Conservation (phyloP, 2,888 invertebrate species). For the Danaus chrysippus region DNA sequence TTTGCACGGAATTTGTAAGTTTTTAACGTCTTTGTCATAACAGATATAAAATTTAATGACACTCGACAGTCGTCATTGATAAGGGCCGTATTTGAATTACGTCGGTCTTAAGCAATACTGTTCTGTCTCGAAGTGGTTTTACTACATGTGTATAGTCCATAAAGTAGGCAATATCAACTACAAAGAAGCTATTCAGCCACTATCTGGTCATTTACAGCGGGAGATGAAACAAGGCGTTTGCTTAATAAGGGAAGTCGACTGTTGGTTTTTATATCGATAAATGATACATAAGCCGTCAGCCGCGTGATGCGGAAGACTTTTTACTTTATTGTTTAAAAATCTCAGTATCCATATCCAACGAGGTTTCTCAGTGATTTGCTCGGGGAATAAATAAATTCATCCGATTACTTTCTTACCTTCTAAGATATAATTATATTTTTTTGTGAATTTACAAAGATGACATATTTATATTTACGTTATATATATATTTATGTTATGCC, state of each 20-base stretch:
- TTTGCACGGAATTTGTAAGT: not conserved
- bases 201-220: conserved; percentile 73
- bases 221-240: conserved; percentile 70
- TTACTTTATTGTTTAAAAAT: conserved; percentile 5
- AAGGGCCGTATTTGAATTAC: conserved; percentile 23
- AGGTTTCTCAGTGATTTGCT: not conserved
- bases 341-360: not conserved
- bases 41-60: conserved; percentile 24
- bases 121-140: conserved; percentile 47
- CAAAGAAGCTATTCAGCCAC: conserved; percentile 71
- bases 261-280: conserved; percentile 40
- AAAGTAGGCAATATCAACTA: conserved; percentile 71
- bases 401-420: too few relatives aligned
- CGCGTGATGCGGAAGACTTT: conserved; percentile 11
- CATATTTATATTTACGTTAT: too few relatives aligned
- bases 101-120: conserved; percentile 20
- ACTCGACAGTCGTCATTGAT: conserved; percentile 17
- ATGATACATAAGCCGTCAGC: conserved; percentile 15
- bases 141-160: conserved; percentile 63
- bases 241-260: conserved; percentile 42
- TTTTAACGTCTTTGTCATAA: conserved; percentile 7
- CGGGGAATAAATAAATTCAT: not conserved
- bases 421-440: too few relatives aligned
- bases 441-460: too few relatives aligned
- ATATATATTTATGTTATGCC: too few relatives aligned